These are phyloP conservation scores for Odiellus spinosus DNA, from an alignment of 2,888 invertebrate species.

Conservation along the genomic window DNA sequence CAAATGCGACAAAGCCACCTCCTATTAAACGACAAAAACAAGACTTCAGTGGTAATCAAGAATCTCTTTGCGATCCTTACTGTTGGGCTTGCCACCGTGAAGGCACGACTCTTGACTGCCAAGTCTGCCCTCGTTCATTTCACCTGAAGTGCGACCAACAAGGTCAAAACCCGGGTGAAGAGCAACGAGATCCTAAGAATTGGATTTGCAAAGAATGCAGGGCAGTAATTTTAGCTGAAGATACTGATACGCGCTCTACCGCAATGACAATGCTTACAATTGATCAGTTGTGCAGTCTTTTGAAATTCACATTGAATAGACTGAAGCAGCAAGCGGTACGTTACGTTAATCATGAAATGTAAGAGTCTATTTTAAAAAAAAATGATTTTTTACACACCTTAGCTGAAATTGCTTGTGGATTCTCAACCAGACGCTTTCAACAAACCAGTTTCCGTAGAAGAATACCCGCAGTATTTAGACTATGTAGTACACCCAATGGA, in stretches of 20 bases:
- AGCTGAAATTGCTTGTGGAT: background rate
- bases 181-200: constrained; percentile 30
- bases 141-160: constrained; percentile 53
- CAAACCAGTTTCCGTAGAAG: constrained; percentile 50
- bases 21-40: no score
- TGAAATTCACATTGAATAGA: constrained; percentile 59
- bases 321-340: constrained; percentile 71
- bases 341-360: constrained; percentile 8
- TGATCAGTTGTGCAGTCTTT: constrained; percentile 56
- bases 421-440: constrained; percentile 47
- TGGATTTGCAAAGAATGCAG: constrained; percentile 85
- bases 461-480: constrained; percentile 59
- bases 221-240: constrained; percentile 51
- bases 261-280: constrained; percentile 54
- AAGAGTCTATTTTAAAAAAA: background rate
- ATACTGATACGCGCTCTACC: constrained; percentile 40
- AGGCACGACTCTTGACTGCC: constrained; percentile 35
- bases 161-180: background rate
- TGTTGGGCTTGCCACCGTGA: constrained; percentile 85
- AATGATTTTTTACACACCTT: background rate
- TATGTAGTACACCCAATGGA: constrained; percentile 79
- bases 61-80: constrained; percentile 43
- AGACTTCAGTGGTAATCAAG: no score
- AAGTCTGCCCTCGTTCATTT: constrained; percentile 67
- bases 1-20: no score